Percentiles rank a stretch among this genome's conserved stretches.
phyloP scores from a whole-genome alignment of 2,797 vertebrate species.

The Pampus argenteus region DNA sequence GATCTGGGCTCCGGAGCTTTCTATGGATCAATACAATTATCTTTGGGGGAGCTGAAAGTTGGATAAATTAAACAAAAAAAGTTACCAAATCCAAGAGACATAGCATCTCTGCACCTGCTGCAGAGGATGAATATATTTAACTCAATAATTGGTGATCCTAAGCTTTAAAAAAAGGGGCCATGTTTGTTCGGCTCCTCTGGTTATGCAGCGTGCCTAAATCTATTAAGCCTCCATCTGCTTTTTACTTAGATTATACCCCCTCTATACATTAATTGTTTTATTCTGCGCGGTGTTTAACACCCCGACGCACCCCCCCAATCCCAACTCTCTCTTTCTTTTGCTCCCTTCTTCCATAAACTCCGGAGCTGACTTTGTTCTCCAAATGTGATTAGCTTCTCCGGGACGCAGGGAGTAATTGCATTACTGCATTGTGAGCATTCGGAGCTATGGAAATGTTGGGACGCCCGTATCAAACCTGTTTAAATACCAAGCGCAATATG shows the following conservation, averaged over 20 bases:
- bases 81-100: constrained; percentile 32
- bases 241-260: constrained; percentile 80
- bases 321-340: constrained; percentile 67
- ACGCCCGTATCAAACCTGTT: constrained; percentile 85
- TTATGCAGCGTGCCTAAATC: constrained; percentile 84
- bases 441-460: constrained; percentile 77
- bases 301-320: constrained; percentile 47
- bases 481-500: constrained; percentile 72
- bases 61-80: constrained; percentile 56
- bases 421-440: constrained; percentile 82
- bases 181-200: constrained; percentile 69
- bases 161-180: constrained; percentile 51
- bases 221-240: constrained; percentile 86
- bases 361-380: constrained; percentile 84
- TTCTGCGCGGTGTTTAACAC: constrained; percentile 77
- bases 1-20: constrained; percentile 16
- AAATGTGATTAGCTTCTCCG: constrained; percentile 87
- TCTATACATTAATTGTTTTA: constrained; percentile 83
- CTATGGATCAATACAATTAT: constrained; percentile 54
- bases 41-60: constrained; percentile 11
- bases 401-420: constrained; percentile 85
- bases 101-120: constrained; percentile 72
- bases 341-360: constrained; percentile 80
- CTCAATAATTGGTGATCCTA: constrained; percentile 61
- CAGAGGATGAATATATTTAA: constrained; percentile 55